Conservation (phyloP, 2,113 vertebrate genomes). For the Raja brachyura region DNA sequence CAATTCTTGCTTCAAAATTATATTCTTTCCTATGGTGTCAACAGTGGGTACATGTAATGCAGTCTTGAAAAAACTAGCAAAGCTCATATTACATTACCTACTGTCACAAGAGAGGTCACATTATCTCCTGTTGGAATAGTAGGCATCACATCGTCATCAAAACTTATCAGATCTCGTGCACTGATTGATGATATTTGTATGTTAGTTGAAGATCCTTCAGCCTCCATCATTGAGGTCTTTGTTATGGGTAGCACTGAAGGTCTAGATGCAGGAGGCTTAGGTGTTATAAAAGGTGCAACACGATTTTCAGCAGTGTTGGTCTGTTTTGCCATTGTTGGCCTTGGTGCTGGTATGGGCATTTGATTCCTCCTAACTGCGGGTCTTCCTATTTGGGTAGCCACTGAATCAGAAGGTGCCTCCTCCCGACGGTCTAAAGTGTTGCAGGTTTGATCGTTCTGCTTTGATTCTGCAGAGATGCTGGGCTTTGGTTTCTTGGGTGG, state of each 20-base stretch:
- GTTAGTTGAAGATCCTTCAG: conserved; percentile 49
- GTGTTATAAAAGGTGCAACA: conserved; percentile 42
- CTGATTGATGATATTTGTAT: conserved; percentile 47
- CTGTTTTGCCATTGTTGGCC: conserved; percentile 64
- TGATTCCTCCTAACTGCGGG: conserved; percentile 43
- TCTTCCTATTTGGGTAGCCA: neutral
- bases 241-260: conserved; percentile 55
- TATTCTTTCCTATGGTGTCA: neutral
- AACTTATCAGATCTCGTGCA: conserved; percentile 67
- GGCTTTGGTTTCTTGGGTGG: conserved; percentile 68
- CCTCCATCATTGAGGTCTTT: conserved; percentile 49
- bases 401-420: conserved; percentile 40
- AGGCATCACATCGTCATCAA: conserved; percentile 64
- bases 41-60: neutral
- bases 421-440: conserved; percentile 50
- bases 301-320: conserved; percentile 50
- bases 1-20: neutral
- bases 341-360: conserved; percentile 55
- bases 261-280: conserved; percentile 51
- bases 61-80: neutral
- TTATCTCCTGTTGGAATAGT: conserved; percentile 46
- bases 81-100: conserved; percentile 28
- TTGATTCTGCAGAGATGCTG: conserved; percentile 49
- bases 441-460: conserved; percentile 42
- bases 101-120: conserved; percentile 48